Evolutionary conservation across 2,888 invertebrate genomes (phyloP), one percentile per base, ranked within the genome.

Genomic region (Drosophila neotestacea): DNA sequence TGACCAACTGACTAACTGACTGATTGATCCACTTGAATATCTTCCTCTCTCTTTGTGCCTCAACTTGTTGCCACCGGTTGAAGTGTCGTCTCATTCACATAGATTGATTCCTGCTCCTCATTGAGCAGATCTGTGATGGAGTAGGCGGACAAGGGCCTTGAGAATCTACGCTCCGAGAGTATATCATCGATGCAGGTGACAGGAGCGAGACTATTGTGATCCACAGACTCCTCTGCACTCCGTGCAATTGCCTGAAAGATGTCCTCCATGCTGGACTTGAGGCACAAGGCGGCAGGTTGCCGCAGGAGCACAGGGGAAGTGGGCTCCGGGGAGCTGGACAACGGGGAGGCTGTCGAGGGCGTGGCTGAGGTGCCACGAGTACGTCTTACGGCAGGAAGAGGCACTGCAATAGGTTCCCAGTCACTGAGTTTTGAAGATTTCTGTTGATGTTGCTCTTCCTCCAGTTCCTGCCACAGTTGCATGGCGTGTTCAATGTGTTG

Each of bases 91-190:
- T 91, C 91, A 41, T 85, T 89, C 38, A 91, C 73, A 54, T 78
- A 90, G 28, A 85, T 62, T 34, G 86, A 46, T 55, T 91, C 91
- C 63, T 82, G 83, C 72, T 91, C 91, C 66, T 92, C 92, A 66
- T 90, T 90, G 38, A 92, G 84, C 69, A 92, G 87, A 84, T 92
- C 92, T 50, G 92, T 92, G 73, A 92, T 92, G 70, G 92, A 92
- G 77, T 92, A 92, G 11, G 92, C 92, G 16, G 92, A 92, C 11
- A 92, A 68, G 0, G 92, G 90, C 0, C 92, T 77, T 0, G 92
- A 92, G 66, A 92, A 87, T 4, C 92, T 72, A 0, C 92, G 90
- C 70, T 92, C 91, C 7, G 90, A 90, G 46, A 92, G 85, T 59
- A 92, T 92, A 30, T 92, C 92, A 66, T 92, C 92, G 66, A 92